phyloP scores from a whole-genome alignment of 2,113 vertebrate genomes.

The Protobothrops mucrosquamatus region DNA sequence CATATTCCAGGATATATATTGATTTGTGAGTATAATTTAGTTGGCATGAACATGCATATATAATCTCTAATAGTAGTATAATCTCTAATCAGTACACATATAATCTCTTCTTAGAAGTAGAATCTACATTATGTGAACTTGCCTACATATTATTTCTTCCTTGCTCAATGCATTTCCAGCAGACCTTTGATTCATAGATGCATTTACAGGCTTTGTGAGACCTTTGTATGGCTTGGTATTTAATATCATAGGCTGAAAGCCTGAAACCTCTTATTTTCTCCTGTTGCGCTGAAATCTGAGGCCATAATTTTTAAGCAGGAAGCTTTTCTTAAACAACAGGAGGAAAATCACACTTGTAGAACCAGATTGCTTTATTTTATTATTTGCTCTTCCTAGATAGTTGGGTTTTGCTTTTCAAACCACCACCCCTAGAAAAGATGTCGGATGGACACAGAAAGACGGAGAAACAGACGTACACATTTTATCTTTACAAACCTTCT shows the following conservation, averaged over 20 bases:
- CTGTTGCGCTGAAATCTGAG: slow-evolving; percentile 22
- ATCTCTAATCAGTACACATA: not conserved
- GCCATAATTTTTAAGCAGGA: slow-evolving; percentile 29
- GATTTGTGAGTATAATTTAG: not conserved
- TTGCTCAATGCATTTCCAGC: not conserved
- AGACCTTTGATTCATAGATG: slow-evolving; percentile 14
- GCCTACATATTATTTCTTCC: not conserved
- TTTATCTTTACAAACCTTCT: slow-evolving; percentile 29
- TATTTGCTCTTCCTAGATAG: not conserved
- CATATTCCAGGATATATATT: not conserved
- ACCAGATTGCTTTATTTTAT: not conserved
- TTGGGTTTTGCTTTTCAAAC: not conserved
- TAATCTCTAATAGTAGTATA: not conserved
- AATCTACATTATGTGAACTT: not conserved
- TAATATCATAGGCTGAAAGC: slow-evolving; percentile 35
- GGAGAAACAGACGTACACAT: not conserved
- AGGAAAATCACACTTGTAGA: slow-evolving; percentile 2
- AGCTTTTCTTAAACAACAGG: not conserved
- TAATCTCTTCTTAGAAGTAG: not conserved
- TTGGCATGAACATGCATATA: not conserved
- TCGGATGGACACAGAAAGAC: not conserved
- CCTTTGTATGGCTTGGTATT: slow-evolving; percentile 14
- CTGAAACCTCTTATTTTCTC: slow-evolving; percentile 34
- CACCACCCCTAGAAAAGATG: not conserved
- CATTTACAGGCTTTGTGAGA: slow-evolving; percentile 19